Evolutionary conservation across 1,140 invertebrate genomes (phyloP).

Genomic region (Diploscapter pachys): DNA sequence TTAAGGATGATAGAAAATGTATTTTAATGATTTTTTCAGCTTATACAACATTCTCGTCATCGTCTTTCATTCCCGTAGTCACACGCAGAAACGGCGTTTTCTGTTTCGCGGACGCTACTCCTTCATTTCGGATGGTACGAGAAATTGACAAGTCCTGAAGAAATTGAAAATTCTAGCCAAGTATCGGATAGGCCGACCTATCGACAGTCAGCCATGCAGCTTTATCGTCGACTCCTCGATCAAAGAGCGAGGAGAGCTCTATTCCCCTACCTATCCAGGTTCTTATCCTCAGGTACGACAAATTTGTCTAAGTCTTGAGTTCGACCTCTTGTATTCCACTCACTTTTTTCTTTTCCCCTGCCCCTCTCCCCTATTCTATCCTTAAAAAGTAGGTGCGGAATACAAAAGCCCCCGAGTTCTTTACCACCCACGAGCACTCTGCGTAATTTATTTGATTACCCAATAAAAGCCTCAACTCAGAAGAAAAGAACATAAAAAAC

Average conservation of each 20-base stretch:
- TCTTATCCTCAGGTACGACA: slow-evolving; percentile 79
- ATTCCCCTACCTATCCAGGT: slow-evolving; percentile 96
- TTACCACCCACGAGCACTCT: too few species aligned
- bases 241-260: slow-evolving; percentile 70
- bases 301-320: too few species aligned
- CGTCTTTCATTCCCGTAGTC: slow-evolving; percentile 88
- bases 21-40: slow-evolving; percentile 61
- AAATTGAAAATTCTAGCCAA: slow-evolving; percentile 73
- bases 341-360: too few species aligned
- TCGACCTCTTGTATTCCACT: too few species aligned
- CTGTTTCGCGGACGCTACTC: slow-evolving; percentile 80
- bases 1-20: background rate
- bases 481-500: too few species aligned
- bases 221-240: slow-evolving; percentile 60
- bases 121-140: slow-evolving; percentile 85
- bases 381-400: too few species aligned
- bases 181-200: slow-evolving; percentile 70
- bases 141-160: slow-evolving; percentile 62
- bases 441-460: too few species aligned
- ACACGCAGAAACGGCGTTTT: slow-evolving; percentile 75
- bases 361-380: too few species aligned
- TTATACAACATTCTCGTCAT: slow-evolving; percentile 85
- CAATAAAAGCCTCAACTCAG: too few species aligned
- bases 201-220: slow-evolving; percentile 60
- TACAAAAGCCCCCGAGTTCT: too few species aligned